These are phyloP conservation scores for Mesocentrotus franciscanus DNA, from an alignment of 53 echinoderm and acorn worm species.

Conservation along the genomic window DNA sequence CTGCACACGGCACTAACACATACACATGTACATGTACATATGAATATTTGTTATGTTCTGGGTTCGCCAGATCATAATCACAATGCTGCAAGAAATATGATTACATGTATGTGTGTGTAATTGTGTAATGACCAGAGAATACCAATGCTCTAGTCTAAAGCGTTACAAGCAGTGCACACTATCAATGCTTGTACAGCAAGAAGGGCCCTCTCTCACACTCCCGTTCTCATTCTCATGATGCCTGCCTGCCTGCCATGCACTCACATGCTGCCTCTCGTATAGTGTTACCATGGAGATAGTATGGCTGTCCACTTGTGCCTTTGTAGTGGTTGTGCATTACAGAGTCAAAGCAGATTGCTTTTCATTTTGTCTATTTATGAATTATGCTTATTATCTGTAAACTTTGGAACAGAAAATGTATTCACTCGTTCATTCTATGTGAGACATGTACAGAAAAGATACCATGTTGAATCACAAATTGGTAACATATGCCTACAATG, in stretches of 20 bases:
- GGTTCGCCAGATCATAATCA: not conserved
- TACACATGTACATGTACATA: not conserved
- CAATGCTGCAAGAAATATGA: not conserved
- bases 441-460: no score
- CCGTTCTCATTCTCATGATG: not conserved
- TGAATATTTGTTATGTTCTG: not conserved
- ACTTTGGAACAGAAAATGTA: not conserved
- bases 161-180: not conserved
- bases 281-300: constrained; percentile 44
- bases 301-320: constrained; percentile 30
- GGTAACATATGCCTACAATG: no score
- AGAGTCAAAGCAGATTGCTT: not conserved
- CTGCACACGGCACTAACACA: not conserved
- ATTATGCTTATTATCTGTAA: not conserved
- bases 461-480: no score
- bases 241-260: not conserved
- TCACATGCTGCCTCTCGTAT: constrained; percentile 52
- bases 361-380: not conserved
- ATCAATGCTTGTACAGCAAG: not conserved
- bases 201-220: not conserved
- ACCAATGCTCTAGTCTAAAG: not conserved
- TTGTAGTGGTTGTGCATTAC: constrained; percentile 37
- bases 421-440: not conserved
- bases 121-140: not conserved
- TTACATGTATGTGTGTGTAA: not conserved